Conservation (phyloP, 1,140 invertebrate species). For the Drepana arcuata region DNA sequence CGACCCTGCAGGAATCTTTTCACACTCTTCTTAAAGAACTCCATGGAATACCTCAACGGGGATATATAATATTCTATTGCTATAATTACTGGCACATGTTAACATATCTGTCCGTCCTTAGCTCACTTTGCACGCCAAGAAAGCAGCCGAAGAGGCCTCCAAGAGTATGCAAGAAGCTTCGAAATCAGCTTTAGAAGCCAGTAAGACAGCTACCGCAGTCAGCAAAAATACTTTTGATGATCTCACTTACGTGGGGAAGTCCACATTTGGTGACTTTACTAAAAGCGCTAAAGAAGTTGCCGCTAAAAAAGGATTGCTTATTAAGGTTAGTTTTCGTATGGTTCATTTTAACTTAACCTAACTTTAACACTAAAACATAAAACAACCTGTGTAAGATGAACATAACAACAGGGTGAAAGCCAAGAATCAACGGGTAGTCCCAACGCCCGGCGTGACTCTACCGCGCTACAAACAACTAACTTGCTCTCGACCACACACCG, state of each 20-base stretch:
- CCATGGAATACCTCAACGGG: too few species aligned
- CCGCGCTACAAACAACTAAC: constrained; percentile 62
- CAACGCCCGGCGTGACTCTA: constrained; percentile 50
- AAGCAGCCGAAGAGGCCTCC: constrained; percentile 88
- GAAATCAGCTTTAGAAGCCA: constrained; percentile 88
- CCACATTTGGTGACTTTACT: constrained; percentile 89
- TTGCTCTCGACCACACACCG: constrained; percentile 65
- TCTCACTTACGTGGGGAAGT: constrained; percentile 89
- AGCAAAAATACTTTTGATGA: constrained; percentile 92
- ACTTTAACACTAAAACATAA: too few species aligned
- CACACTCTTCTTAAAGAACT: too few species aligned
- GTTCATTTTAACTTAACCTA: too few species aligned
- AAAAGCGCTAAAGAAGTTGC: constrained; percentile 92
- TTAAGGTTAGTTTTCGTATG: constrained; percentile 81
- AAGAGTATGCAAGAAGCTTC: constrained; percentile 86
- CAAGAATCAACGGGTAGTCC: constrained; percentile 27
- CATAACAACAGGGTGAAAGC: constrained; percentile 57
- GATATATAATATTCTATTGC: too few species aligned
- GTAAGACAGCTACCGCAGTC: constrained; percentile 88
- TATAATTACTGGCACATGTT: too few species aligned
- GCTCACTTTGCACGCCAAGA: constrained; percentile 90
- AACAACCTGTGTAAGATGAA: too few species aligned
- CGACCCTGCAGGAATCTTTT: too few species aligned
- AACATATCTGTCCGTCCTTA: constrained; percentile 37
- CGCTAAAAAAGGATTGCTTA: constrained; percentile 85